Evolutionary conservation across 2,113 vertebrate genomes (phyloP).

Genomic region (Brachyhypopomus gauderio): DNA sequence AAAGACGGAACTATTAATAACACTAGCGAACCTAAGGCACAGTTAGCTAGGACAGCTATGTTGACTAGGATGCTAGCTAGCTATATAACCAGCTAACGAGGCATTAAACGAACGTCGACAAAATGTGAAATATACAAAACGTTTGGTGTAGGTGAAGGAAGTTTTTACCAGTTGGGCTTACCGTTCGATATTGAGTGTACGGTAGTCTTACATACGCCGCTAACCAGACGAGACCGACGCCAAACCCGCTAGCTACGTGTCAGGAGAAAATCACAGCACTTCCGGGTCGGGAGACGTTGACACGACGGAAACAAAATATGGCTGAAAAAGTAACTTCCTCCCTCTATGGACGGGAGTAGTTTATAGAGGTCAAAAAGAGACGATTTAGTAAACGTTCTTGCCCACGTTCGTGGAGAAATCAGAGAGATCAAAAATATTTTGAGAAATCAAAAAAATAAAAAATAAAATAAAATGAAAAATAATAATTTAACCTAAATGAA

Average conservation of each 20-base stretch:
- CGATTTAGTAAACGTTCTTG: background rate
- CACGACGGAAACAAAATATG: background rate
- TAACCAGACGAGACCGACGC: constrained; percentile 45
- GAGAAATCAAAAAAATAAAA: too few relatives aligned
- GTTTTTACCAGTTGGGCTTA: background rate
- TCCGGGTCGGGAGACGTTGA: constrained; percentile 58
- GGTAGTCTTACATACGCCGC: constrained; percentile 56
- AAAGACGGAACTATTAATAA: too few relatives aligned
- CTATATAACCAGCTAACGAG: too few relatives aligned
- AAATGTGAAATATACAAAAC: too few relatives aligned
- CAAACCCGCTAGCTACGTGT: constrained; percentile 75
- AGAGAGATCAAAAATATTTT: background rate
- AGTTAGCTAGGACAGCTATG: too few relatives aligned
- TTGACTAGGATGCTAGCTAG: too few relatives aligned
- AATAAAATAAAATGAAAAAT: too few relatives aligned
- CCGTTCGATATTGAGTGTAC: background rate
- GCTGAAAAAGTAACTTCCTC: background rate
- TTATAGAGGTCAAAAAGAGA: background rate
- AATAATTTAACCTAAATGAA: background rate
- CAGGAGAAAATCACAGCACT: constrained; percentile 59
- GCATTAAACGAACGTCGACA: too few relatives aligned
- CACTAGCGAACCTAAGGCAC: too few relatives aligned
- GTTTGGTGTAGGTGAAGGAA: too few relatives aligned
- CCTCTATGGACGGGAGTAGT: constrained; percentile 35
- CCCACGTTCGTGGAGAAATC: background rate